Percentiles rank a stretch among this genome's conserved stretches.
Evolutionary conservation across 1,140 invertebrate species (phyloP).

Genomic region (fruit fly (Drosophila melanogaster)): DNA sequence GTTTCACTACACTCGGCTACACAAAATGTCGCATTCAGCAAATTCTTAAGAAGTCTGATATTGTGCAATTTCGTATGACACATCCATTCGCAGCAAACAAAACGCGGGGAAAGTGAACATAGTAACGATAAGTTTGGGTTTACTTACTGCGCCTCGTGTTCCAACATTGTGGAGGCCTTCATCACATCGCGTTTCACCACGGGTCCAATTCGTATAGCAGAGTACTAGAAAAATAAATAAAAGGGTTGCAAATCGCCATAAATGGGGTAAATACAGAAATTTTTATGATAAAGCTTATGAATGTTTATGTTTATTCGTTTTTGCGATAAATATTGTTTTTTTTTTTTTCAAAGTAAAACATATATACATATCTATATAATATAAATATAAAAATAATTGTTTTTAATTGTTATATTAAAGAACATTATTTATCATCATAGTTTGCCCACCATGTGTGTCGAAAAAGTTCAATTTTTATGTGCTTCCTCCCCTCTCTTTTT

Average conservation of each 20-base stretch:
- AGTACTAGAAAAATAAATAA: conserved; percentile 90
- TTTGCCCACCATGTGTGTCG: conserved; percentile 32
- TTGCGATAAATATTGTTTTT: too few relatives aligned
- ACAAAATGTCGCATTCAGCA: conserved; percentile 46
- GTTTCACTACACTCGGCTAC: conserved; percentile 12
- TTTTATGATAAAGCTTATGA: too few relatives aligned
- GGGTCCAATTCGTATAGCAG: conserved; percentile 99
- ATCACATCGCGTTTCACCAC: conserved; percentile 99
- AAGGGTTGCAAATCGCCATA: not conserved
- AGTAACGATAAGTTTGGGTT: conserved; percentile 16
- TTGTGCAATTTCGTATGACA: conserved; percentile 24
- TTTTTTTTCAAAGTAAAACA: too few relatives aligned
- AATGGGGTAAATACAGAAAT: not conserved
- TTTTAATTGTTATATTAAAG: too few relatives aligned
- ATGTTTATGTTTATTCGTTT: too few relatives aligned
- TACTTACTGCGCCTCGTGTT: conserved; percentile 98
- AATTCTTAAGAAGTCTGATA: conserved; percentile 44
- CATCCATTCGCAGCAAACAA: conserved; percentile 2
- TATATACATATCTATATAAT: too few relatives aligned
- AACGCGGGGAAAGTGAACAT: conserved; percentile 6
- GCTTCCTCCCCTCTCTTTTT: conserved; percentile 2
- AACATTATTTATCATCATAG: not conserved
- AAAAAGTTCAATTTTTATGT: conserved; percentile 3
- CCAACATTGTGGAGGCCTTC: conserved; percentile 99
- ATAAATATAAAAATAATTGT: too few relatives aligned